These are phyloP conservation scores for Paradoxurus hermaphroditus DNA, from an alignment of 2,113 vertebrate genomes.

Conservation along the genomic window DNA sequence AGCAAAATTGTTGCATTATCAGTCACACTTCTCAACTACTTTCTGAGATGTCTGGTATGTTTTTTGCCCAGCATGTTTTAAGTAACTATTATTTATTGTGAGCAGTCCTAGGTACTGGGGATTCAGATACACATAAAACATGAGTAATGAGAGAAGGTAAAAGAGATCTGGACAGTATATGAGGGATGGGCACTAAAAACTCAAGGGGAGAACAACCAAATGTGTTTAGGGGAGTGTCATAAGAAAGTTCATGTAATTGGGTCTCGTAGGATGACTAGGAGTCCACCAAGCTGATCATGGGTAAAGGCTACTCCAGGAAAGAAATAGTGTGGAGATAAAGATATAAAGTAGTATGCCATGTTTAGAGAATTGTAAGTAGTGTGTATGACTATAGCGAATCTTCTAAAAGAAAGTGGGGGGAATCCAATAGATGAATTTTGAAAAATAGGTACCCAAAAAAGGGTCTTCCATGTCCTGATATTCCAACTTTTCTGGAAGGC, in stretches of 20 bases:
- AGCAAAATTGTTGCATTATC: constrained; percentile 66
- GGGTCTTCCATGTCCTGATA: not conserved
- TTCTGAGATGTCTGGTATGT: not conserved
- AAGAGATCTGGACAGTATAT: not conserved
- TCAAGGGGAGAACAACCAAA: not conserved
- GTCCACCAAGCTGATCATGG: not conserved
- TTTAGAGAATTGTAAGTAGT: not conserved
- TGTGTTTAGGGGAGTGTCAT: not conserved
- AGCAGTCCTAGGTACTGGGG: not conserved
- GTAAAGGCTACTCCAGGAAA: not conserved
- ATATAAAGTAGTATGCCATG: not conserved
- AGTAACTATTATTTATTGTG: not conserved
- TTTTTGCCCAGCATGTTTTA: not conserved
- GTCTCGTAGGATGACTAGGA: not conserved
- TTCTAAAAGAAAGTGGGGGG: not conserved
- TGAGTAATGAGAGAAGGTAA: not conserved
- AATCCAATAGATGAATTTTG: not conserved
- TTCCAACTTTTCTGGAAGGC: not conserved
- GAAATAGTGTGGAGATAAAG: not conserved
- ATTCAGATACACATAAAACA: not conserved
- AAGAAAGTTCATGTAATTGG: not conserved
- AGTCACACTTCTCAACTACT: constrained; percentile 55
- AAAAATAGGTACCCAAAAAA: not conserved
- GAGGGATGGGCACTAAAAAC: not conserved
- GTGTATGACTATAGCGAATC: not conserved